Conservation (phyloP, 2,113 vertebrate genomes). For the Oxygymnocypris stewartii region DNA sequence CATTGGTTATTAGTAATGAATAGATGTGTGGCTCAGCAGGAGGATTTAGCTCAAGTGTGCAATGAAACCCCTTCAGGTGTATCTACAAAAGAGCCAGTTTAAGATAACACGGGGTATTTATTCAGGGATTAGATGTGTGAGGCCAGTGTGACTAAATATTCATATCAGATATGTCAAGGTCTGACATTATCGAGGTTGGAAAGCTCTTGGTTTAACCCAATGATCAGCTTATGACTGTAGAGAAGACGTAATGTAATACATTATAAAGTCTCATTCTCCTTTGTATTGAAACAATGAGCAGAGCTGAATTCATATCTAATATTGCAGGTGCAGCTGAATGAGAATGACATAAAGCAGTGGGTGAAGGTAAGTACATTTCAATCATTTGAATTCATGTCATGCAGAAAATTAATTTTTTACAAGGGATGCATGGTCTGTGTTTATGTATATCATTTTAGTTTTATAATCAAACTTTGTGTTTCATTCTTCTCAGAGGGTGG, state of each 20-base stretch:
- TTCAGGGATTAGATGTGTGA: slow-evolving; percentile 30
- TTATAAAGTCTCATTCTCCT: neutral
- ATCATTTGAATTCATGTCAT: neutral
- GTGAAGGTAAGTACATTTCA: slow-evolving; percentile 71
- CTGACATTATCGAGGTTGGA: neutral
- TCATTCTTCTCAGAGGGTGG: slow-evolving; percentile 72
- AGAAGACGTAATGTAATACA: neutral
- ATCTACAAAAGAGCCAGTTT: neutral
- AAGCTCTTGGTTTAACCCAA: neutral
- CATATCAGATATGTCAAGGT: neutral
- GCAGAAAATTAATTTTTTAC: neutral
- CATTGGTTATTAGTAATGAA: slow-evolving; percentile 19
- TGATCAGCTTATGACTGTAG: neutral
- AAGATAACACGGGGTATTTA: slow-evolving; percentile 35
- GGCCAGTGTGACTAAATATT: neutral
- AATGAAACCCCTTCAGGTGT: neutral
- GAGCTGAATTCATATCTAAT: slow-evolving; percentile 45
- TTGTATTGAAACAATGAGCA: slow-evolving; percentile 20
- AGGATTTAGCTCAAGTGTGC: neutral
- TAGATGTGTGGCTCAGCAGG: neutral
- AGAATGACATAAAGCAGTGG: slow-evolving; percentile 72
- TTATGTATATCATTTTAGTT: neutral
- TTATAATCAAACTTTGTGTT: neutral
- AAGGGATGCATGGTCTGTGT: neutral
- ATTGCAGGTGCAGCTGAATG: slow-evolving; percentile 65